Evolutionary conservation across 2,888 invertebrate genomes (phyloP).

Genomic region (Drosophila greeni): DNA sequence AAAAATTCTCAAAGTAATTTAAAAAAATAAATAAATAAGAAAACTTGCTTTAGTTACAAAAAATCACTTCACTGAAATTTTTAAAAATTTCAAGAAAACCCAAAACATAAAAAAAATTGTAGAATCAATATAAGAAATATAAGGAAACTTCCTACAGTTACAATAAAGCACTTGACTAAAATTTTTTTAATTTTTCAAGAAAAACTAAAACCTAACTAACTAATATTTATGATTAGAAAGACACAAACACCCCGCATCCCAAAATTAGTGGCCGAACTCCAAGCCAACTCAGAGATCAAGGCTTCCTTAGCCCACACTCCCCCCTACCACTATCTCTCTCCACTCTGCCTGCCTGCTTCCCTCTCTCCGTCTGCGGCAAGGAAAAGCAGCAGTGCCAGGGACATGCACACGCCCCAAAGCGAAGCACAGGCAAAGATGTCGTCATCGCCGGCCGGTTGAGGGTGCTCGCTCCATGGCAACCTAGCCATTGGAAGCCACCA

Average conservation of each 20-base stretch:
- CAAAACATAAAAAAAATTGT: too few species aligned
- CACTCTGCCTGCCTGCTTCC: background rate
- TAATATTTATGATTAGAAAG: background rate
- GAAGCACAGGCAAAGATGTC: constrained; percentile 58
- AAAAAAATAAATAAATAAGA: too few species aligned
- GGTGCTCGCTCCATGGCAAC: constrained; percentile 57
- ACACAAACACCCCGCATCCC: background rate
- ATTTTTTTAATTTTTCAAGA: background rate
- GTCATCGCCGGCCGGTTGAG: constrained; percentile 56
- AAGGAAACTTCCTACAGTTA: background rate
- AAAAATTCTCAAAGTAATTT: too few species aligned
- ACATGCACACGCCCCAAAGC: constrained; percentile 51
- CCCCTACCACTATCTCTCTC: background rate
- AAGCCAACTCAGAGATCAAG: constrained; percentile 5
- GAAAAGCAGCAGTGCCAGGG: constrained; percentile 14
- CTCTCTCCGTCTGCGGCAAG: background rate
- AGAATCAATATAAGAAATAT: too few species aligned
- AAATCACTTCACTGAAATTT: too few species aligned
- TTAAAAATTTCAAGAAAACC: too few species aligned
- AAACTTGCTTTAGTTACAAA: too few species aligned
- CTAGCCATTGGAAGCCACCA: constrained; percentile 36
- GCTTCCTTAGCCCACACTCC: background rate
- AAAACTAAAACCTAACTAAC: background rate
- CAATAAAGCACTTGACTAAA: background rate
- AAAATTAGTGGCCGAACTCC: background rate